A percentile compares a stretch with the other conserved stretches of the same genome.
phyloP scores from a whole-genome alignment of 2,113 vertebrate genomes.

The Sylvietta virens region DNA sequence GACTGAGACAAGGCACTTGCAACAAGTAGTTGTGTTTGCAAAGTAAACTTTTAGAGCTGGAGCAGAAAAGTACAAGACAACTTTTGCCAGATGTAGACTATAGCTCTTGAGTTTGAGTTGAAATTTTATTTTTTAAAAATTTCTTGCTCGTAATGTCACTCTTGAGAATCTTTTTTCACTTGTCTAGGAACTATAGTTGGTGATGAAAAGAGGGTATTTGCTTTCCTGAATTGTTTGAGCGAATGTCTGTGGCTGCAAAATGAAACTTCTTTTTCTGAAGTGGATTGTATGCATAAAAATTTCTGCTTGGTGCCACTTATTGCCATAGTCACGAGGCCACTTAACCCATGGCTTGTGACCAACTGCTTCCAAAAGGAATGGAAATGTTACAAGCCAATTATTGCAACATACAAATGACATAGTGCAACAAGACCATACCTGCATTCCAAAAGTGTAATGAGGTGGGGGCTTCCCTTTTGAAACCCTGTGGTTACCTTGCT shows the following conservation, averaged over 20 bases:
- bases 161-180: not conserved
- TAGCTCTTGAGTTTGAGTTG: not conserved
- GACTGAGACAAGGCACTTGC: not conserved
- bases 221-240: not conserved
- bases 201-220: not conserved
- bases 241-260: not conserved
- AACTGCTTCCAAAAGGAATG: not conserved
- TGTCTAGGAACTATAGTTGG: not conserved
- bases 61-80: not conserved
- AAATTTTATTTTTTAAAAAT: not conserved
- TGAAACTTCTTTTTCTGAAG: not conserved
- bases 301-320: not conserved
- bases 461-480: not conserved
- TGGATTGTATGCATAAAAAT: not conserved
- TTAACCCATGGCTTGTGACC: not conserved
- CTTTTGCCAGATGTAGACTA: not conserved
- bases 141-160: not conserved
- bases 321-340: not conserved
- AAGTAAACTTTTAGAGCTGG: not conserved
- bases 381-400: not conserved
- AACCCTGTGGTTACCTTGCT: not conserved
- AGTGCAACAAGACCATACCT: not conserved
- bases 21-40: not conserved
- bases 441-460: fast-evolving
- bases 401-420: not conserved